These are phyloP conservation scores for Ctenomys sociabilis DNA, from an alignment of 2,113 vertebrate genomes.

Conservation along the genomic window DNA sequence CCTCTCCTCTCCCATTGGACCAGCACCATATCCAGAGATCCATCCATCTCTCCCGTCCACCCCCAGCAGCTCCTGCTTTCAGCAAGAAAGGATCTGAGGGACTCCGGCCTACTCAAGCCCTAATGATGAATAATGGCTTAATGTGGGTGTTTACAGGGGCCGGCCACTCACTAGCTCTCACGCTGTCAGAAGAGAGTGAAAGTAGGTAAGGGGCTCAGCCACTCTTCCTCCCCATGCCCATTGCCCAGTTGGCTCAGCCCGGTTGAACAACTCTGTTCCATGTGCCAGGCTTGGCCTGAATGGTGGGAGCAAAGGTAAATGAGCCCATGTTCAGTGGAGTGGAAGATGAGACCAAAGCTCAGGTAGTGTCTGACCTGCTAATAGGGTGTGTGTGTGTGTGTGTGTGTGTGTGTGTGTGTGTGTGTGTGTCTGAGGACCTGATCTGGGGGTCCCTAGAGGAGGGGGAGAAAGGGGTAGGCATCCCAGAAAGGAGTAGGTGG, in stretches of 20 bases:
- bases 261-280: background rate
- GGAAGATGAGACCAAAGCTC: background rate
- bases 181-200: background rate
- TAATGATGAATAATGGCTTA: slow-evolving; percentile 80
- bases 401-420: too few relatives aligned
- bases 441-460: background rate
- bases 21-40: background rate
- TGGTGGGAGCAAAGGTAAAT: background rate
- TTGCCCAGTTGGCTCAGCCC: background rate
- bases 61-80: slow-evolving; percentile 58
- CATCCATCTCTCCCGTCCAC: slow-evolving; percentile 31
- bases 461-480: background rate
- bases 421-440: too few relatives aligned
- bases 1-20: background rate
- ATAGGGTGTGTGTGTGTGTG: background rate
- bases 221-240: background rate
- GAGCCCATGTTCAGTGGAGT: background rate
- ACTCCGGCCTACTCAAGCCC: slow-evolving; percentile 71
- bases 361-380: rapidly evolving
- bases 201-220: slow-evolving; percentile 17
- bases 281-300: background rate
- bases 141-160: slow-evolving; percentile 77
- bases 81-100: slow-evolving; percentile 69
- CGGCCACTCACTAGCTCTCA: background rate
- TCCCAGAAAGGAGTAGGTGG: background rate